Base-by-base conservation (phyloP, 2,888 invertebrate genomes). In the Vandiemenella viatica region DNA sequence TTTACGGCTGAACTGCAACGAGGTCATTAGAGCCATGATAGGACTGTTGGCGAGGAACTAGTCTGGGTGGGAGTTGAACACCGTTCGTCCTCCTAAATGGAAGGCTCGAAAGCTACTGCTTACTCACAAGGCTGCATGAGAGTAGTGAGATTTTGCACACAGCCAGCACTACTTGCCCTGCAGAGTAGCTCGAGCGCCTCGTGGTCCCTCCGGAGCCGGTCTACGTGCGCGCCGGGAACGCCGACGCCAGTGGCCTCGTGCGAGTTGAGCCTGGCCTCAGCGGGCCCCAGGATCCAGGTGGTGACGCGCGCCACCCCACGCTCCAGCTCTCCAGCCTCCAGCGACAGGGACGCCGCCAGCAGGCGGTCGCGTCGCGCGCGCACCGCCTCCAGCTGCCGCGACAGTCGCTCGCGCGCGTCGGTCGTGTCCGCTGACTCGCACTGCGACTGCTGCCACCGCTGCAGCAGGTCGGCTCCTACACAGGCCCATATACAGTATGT, bases 271-370 rank as follows among this genome's bases (percentile, higher is more conserved):
- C 84, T 73, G 57, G 75, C 76, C 63, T 86, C 85, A 2, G 83
- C 87, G 45, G 80, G 79, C 26, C 80, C 82, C 45, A 83, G 64
- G 50, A 86, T 80, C 85, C 85, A 86, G 60, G 81, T 80, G 17
- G 80, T 80, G 26, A 86, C 83, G 64, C 76, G 72, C n/a, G 74
- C 71, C 52, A 80, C 75, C 26, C 79, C 79, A 58, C 76, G 74
- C 57, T 79, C 77, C 37, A 81, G 64, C 26, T 70, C 38, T 16
- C 70, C 72, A 53, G 71, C 72, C 55, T 79, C 71, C 61, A 79
- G 67, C 52, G 72, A 72, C 42, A 66, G 62, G 78, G 79, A 79
- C 1, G 75, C 75, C 22, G 71, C 70, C 54, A 76, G 75, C 44
- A 80, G 69, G 52, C 72, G 68, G 41, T 71, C 58, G 62, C 63